These are phyloP conservation scores for Philotrypesis tridentata DNA, from an alignment of 1,140 invertebrate species.

Conservation along the genomic window DNA sequence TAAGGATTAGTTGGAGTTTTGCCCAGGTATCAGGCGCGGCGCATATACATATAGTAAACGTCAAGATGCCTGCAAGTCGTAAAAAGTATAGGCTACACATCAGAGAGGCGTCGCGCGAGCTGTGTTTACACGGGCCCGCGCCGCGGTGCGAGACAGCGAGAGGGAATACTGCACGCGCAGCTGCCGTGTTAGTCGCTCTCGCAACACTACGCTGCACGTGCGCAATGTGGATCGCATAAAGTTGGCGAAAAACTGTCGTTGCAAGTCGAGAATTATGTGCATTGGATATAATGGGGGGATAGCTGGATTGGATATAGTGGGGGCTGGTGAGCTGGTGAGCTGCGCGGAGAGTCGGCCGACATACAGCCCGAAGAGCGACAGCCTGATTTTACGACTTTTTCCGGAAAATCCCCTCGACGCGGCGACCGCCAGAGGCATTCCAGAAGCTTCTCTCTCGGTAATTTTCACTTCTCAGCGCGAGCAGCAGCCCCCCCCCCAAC, in stretches of 20 bases:
- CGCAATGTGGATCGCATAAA: not conserved
- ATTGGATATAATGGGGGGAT: too few relatives aligned
- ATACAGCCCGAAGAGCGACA: not conserved
- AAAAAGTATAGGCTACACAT: constrained; percentile 56
- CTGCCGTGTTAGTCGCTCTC: not conserved
- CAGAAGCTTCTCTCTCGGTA: not conserved
- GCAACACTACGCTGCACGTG: not conserved
- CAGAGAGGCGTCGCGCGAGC: constrained; percentile 26
- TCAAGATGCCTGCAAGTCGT: constrained; percentile 54
- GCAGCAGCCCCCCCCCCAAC: too few relatives aligned
- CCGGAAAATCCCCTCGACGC: not conserved
- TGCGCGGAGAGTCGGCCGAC: not conserved
- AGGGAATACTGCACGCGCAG: too few relatives aligned
- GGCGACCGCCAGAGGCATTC: not conserved
- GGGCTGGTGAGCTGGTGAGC: too few relatives aligned
- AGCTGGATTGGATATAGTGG: too few relatives aligned
- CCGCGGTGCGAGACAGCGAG: too few relatives aligned
- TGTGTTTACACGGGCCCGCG: constrained; percentile 55
- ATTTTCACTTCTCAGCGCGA: not conserved
- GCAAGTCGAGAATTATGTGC: not conserved
- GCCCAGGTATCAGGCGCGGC: constrained; percentile 61
- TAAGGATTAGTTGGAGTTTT: constrained; percentile 61
- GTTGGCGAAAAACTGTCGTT: not conserved
- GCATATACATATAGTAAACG: constrained; percentile 61
- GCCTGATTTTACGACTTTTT: not conserved